Percentiles rank a stretch among this genome's conserved stretches.
phyloP scores from a whole-genome alignment of 2,888 invertebrate species.

The Meganola albula region DNA sequence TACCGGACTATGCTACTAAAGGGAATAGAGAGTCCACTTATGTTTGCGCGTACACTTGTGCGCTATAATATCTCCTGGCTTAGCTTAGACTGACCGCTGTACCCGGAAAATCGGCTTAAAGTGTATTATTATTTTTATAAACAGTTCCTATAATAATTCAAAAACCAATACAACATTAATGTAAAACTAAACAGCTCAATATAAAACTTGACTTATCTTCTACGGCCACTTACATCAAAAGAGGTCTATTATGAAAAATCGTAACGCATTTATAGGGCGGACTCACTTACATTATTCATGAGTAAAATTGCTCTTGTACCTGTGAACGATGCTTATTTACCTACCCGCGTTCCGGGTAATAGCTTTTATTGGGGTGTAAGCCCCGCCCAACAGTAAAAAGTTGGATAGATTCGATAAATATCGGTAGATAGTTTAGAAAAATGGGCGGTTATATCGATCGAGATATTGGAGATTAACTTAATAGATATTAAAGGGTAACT shows the following conservation, averaged over 20 bases:
- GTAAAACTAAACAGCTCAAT: slow-evolving; percentile 61
- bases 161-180: slow-evolving; percentile 28
- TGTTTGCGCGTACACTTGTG: no score
- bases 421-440: slow-evolving; percentile 3
- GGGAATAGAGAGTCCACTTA: no score
- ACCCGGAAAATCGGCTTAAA: no score
- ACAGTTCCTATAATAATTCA: no score
- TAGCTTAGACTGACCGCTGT: no score
- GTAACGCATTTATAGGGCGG: slow-evolving; percentile 73
- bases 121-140: no score
- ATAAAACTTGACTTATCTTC: slow-evolving; percentile 51
- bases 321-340: slow-evolving; percentile 53
- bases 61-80: no score
- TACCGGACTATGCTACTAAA: no score
- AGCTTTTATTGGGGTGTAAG: slow-evolving; percentile 49
- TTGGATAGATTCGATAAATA: slow-evolving; percentile 29
- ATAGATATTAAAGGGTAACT: no score
- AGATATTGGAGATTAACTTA: no score
- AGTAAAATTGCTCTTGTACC: slow-evolving; percentile 62
- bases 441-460: slow-evolving; percentile 1
- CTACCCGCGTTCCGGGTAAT: slow-evolving; percentile 51
- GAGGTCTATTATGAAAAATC: slow-evolving; percentile 74
- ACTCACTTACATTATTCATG: slow-evolving; percentile 69
- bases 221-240: slow-evolving; percentile 49
- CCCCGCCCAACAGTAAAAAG: slow-evolving; percentile 42